These are phyloP conservation scores for Apotomis capreana DNA, from an alignment of 2,888 invertebrate genomes.

Conservation along the genomic window DNA sequence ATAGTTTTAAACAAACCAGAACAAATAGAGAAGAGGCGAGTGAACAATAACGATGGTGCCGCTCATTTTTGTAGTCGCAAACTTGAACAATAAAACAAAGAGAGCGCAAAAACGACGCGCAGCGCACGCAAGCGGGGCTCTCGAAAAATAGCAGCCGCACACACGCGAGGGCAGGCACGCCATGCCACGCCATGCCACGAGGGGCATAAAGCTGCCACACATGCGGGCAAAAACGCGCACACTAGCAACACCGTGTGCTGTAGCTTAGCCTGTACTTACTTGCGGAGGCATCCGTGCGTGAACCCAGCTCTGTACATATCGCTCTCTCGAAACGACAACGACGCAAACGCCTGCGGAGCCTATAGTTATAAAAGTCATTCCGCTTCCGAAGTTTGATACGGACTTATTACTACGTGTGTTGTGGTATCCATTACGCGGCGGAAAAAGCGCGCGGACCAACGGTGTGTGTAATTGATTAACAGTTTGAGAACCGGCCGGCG, in stretches of 20 bases:
- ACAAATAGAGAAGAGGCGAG: slow-evolving; percentile 59
- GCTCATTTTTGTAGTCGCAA: slow-evolving; percentile 71
- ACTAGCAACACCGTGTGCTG: slow-evolving; percentile 56
- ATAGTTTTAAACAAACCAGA: slow-evolving; percentile 55
- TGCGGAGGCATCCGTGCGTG: slow-evolving; percentile 74
- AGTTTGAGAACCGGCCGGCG: slow-evolving; percentile 70
- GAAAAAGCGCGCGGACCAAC: slow-evolving; percentile 74
- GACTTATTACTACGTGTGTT: slow-evolving; percentile 68
- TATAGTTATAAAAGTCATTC: slow-evolving; percentile 48
- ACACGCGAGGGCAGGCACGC: slow-evolving; percentile 62
- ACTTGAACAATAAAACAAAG: slow-evolving; percentile 77
- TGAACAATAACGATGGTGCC: slow-evolving; percentile 71
- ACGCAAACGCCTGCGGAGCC: slow-evolving; percentile 3
- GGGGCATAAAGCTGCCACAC: slow-evolving; percentile 55
- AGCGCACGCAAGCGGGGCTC: slow-evolving; percentile 71
- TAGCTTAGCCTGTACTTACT: slow-evolving; percentile 69
- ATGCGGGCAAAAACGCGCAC: slow-evolving; percentile 64
- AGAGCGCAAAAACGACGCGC: slow-evolving; percentile 71
- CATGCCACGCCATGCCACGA: slow-evolving; percentile 40
- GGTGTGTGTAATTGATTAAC: slow-evolving; percentile 80
- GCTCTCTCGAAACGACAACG: slow-evolving; percentile 24
- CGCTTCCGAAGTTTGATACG: slow-evolving; percentile 38
- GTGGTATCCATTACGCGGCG: slow-evolving; percentile 77
- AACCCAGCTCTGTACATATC: slow-evolving; percentile 52
- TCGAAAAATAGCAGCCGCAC: slow-evolving; percentile 70